Percentiles rank a stretch among this genome's conserved stretches.
Conservation (phyloP, 2,797 vertebrate species). For the Sphenodon punctatus region DNA sequence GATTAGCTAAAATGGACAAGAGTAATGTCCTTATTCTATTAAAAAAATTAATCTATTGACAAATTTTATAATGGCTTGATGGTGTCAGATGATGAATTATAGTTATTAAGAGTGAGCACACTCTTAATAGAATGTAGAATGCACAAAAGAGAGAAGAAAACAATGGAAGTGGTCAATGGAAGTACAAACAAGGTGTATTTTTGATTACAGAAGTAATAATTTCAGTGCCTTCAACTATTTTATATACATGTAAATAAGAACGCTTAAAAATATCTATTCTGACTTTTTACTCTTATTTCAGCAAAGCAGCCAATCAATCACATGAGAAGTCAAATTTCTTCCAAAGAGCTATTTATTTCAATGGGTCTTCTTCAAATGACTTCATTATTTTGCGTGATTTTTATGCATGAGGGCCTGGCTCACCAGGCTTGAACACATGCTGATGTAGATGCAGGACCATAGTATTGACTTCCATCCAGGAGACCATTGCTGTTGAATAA, state of each 20-base stretch:
- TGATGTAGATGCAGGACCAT: too few relatives aligned
- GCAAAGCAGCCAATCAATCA: not conserved
- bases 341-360: not conserved
- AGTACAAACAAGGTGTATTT: not conserved
- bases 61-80: constrained; percentile 19
- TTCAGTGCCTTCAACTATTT: not conserved
- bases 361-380: too few relatives aligned
- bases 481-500: too few relatives aligned
- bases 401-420: too few relatives aligned
- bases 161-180: not conserved
- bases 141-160: not conserved
- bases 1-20: constrained; percentile 41
- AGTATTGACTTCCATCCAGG: too few relatives aligned
- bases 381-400: too few relatives aligned
- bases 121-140: not conserved
- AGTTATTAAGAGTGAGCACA: constrained; percentile 24
- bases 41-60: constrained; percentile 33
- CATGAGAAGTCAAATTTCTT: not conserved
- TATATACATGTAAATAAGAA: too few relatives aligned
- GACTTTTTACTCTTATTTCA: not conserved
- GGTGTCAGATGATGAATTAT: constrained; percentile 43
- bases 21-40: constrained; percentile 39
- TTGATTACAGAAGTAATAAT: constrained; percentile 21
- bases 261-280: not conserved
- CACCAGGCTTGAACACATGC: too few relatives aligned